A percentile compares a stretch with the other conserved stretches of the same genome.
Conservation (phyloP, 2,888 invertebrate genomes). For the Polymixis flavicincta region DNA sequence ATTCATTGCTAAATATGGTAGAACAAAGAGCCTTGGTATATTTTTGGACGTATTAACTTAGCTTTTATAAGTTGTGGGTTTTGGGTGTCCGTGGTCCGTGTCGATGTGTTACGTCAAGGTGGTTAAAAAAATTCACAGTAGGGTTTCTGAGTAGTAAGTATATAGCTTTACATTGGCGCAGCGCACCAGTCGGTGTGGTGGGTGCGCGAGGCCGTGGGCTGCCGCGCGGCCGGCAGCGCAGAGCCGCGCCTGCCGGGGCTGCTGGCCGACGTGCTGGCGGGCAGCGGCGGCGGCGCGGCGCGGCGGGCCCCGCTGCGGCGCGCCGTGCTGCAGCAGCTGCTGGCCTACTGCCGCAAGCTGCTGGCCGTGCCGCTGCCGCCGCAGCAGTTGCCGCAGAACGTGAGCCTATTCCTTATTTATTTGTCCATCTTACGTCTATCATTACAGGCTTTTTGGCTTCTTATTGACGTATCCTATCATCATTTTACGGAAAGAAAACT, state of each 20-base stretch:
- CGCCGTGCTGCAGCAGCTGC: constrained; percentile 90
- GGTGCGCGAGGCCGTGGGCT: constrained; percentile 87
- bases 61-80: no score
- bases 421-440: neutral
- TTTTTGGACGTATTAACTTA: no score
- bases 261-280: constrained; percentile 92
- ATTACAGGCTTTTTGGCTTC: neutral
- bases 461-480: neutral
- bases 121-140: no score
- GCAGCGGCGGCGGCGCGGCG: constrained; percentile 91
- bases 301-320: constrained; percentile 92
- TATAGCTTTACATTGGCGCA: no score
- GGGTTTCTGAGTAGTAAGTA: no score
- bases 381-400: constrained; percentile 46
- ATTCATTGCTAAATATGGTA: no score
- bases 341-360: constrained; percentile 92
- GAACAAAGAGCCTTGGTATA: no score
- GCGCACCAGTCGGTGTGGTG: constrained; percentile 76
- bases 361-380: constrained; percentile 86
- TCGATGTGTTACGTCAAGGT: no score
- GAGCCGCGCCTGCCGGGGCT: constrained; percentile 91
- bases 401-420: neutral
- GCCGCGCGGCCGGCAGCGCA: constrained; percentile 90
- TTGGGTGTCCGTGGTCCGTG: no score
- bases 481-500: no score